Evolutionary conservation across 2,113 vertebrate species (phyloP).

Genomic region (Lophura nycthemera): DNA sequence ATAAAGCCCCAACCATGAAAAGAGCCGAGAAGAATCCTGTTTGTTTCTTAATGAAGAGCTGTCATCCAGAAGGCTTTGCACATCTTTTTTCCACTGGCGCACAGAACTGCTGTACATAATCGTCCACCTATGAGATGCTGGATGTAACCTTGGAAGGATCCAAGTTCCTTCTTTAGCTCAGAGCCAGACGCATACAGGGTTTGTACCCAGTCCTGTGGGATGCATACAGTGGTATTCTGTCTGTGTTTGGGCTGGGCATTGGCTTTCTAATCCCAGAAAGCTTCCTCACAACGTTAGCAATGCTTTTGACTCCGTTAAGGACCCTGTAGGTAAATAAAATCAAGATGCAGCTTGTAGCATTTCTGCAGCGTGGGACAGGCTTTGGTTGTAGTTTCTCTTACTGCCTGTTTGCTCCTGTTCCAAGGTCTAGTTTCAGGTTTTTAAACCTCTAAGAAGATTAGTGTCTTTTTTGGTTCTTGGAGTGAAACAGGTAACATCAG

Average conservation of each 20-base stretch:
- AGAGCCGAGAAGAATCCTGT: background rate
- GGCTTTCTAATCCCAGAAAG: background rate
- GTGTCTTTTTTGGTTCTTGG: background rate
- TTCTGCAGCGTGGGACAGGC: background rate
- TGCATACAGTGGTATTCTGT: background rate
- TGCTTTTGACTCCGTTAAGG: background rate
- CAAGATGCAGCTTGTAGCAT: background rate
- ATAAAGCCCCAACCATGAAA: background rate
- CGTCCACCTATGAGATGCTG: background rate
- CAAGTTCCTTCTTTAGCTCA: background rate
- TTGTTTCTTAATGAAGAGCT: background rate
- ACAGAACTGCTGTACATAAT: background rate
- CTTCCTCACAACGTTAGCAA: background rate
- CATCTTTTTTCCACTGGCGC: background rate
- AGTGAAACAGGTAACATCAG: background rate
- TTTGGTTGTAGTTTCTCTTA: background rate
- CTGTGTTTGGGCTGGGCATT: background rate
- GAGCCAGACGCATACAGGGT: background rate
- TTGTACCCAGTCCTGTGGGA: slow-evolving; percentile 2
- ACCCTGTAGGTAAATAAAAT: slow-evolving; percentile 10
- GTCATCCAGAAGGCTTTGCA: background rate
- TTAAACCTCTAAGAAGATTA: slow-evolving; percentile 15
- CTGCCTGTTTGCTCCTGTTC: background rate
- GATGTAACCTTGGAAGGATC: background rate
- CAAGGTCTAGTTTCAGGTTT: slow-evolving; percentile 22